phyloP scores from a whole-genome alignment of 2,797 vertebrate species.

The Syndactyla subalaris region DNA sequence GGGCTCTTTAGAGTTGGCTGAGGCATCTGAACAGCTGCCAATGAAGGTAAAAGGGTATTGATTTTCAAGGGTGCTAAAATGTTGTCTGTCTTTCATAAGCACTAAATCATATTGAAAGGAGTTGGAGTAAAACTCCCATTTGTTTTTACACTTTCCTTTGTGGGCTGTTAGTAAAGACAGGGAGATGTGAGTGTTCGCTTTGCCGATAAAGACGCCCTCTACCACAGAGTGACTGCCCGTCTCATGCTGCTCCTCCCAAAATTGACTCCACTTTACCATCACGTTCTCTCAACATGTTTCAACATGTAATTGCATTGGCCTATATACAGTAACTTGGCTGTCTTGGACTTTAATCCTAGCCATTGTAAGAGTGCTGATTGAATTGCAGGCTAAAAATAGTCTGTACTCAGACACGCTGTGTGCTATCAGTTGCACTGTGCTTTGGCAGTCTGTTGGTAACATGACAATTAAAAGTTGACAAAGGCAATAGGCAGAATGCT shows the following conservation, averaged over 20 bases:
- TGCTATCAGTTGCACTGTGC: background rate
- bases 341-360: constrained; percentile 36
- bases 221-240: background rate
- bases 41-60: background rate
- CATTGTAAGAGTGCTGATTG: constrained; percentile 41
- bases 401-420: constrained; percentile 64
- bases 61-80: background rate
- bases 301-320: constrained; percentile 34
- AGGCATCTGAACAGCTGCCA: background rate
- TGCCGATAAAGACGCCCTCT: background rate
- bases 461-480: constrained; percentile 28
- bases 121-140: background rate
- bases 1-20: background rate
- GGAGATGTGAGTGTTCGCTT: fast-evolving
- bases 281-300: background rate
- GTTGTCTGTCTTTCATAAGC: background rate
- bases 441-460: constrained; percentile 23
- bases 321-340: background rate
- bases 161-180: background rate
- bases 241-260: background rate
- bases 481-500: background rate
- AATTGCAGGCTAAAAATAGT: constrained; percentile 78
- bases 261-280: background rate
- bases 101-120: background rate
- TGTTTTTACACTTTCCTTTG: background rate